Percentiles rank a stretch among this genome's conserved stretches.
Conservation (phyloP, 2,113 vertebrate species). For the Phoenicopterus ruber region DNA sequence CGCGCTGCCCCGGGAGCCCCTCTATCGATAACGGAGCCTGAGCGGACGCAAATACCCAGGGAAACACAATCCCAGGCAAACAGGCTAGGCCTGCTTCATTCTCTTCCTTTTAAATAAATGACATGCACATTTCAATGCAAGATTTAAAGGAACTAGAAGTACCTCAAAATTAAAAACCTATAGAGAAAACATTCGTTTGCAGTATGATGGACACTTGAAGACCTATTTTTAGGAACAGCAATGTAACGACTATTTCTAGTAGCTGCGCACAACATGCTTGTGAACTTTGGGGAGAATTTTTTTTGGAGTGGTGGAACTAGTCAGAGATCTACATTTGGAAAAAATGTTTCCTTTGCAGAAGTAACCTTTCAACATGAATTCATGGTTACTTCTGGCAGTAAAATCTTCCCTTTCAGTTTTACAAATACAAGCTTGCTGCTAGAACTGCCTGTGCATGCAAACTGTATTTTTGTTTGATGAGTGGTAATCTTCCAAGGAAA, state of each 20-base stretch:
- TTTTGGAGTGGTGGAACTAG: not conserved
- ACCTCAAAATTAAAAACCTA: not conserved
- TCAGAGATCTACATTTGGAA: conserved; percentile 8
- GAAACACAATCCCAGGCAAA: not conserved
- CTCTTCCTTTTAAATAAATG: not conserved
- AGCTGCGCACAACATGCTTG: not conserved
- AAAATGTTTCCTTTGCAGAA: not conserved
- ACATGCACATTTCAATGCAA: not conserved
- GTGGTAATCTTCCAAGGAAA: not conserved
- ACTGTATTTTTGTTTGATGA: not conserved
- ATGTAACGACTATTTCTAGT: not conserved
- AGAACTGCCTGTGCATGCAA: not conserved
- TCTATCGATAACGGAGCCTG: not conserved
- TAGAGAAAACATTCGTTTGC: not conserved
- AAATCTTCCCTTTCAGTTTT: conserved; percentile 4
- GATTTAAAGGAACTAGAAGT: not conserved
- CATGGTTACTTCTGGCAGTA: conserved; percentile 1
- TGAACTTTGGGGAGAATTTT: not conserved
- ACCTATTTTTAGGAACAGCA: not conserved
- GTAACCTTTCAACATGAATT: conserved; percentile 4
- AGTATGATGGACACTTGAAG: not conserved
- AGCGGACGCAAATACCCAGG: not conserved
- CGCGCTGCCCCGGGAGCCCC: not conserved
- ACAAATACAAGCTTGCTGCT: not conserved
- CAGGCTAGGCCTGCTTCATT: rapidly evolving